Conservation (phyloP, 1,140 invertebrate genomes). For the Heliconius congener region DNA sequence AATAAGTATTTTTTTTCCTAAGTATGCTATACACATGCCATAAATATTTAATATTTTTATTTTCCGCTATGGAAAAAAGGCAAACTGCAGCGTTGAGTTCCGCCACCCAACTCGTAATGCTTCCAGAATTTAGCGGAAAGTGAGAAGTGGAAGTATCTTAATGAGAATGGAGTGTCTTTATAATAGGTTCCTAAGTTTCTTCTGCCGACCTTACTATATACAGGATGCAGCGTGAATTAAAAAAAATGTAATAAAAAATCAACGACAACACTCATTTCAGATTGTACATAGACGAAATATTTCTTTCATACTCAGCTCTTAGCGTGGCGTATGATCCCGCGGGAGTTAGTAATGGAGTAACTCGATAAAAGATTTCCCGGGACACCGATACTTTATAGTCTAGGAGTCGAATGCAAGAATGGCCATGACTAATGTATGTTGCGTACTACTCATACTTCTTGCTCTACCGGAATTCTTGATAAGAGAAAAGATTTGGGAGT, state of each 20-base stretch:
- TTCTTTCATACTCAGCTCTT: conserved; percentile 31
- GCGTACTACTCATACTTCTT: neutral
- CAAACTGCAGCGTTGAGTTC: too few species aligned
- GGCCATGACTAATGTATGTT: neutral
- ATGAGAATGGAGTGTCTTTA: too few species aligned
- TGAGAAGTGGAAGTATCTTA: too few species aligned
- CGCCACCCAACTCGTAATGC: too few species aligned
- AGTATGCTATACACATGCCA: too few species aligned
- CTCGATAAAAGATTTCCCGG: conserved; percentile 74
- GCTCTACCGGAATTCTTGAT: neutral
- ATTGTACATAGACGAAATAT: conserved; percentile 17
- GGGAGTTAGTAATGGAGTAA: conserved; percentile 60
- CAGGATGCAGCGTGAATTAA: too few species aligned
- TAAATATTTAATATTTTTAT: too few species aligned
- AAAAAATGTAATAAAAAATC: neutral
- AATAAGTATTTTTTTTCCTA: too few species aligned
- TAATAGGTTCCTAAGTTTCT: too few species aligned
- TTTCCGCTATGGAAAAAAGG: too few species aligned
- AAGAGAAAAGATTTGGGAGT: neutral
- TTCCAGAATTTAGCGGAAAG: too few species aligned
- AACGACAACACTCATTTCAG: neutral
- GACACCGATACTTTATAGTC: conserved; percentile 53
- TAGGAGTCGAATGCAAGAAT: conserved; percentile 19
- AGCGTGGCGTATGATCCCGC: conserved; percentile 32
- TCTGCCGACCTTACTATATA: too few species aligned